These are phyloP conservation scores for Drosophila sproati DNA, from an alignment of 1,140 invertebrate species.

Conservation along the genomic window DNA sequence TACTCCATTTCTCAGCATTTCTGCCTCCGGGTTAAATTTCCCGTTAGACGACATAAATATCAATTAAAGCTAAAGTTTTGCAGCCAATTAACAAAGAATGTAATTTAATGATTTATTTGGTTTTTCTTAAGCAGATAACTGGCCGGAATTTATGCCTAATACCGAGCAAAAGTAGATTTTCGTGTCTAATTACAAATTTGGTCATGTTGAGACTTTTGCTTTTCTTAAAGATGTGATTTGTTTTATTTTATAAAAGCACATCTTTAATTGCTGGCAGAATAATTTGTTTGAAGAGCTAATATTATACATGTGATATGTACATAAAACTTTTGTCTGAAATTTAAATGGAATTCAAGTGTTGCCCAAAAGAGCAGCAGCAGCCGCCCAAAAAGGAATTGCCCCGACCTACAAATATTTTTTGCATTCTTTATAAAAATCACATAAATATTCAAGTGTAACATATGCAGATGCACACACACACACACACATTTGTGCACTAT, in stretches of 20 bases:
- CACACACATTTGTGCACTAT: conserved; percentile 8
- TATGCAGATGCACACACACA: conserved; percentile 46
- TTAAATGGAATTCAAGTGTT: not conserved
- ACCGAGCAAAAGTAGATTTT: not conserved
- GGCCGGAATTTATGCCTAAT: not conserved
- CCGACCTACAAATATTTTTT: conserved; percentile 45
- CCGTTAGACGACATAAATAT: conserved; percentile 51
- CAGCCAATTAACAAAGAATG: conserved; percentile 46
- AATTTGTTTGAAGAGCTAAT: not conserved
- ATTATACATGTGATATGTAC: not conserved
- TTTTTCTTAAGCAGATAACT: not conserved
- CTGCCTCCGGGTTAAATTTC: not conserved
- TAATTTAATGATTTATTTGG: conserved; percentile 33
- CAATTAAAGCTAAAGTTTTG: conserved; percentile 62
- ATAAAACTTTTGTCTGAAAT: not conserved
- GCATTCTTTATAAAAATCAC: conserved; percentile 62
- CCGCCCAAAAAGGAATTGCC: conserved; percentile 3
- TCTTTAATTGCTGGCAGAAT: too few species aligned
- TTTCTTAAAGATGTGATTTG: not conserved
- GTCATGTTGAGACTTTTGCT: conserved; percentile 11
- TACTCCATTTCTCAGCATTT: conserved; percentile 13
- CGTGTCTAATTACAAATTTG: conserved; percentile 3
- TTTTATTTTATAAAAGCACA: not conserved
- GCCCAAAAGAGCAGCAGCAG: not conserved
- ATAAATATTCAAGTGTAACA: conserved; percentile 70